Percentiles rank a stretch among this genome's conserved stretches.
These are phyloP conservation scores for Drosophila barbarae DNA, from an alignment of 2,888 invertebrate genomes.

Conservation along the genomic window DNA sequence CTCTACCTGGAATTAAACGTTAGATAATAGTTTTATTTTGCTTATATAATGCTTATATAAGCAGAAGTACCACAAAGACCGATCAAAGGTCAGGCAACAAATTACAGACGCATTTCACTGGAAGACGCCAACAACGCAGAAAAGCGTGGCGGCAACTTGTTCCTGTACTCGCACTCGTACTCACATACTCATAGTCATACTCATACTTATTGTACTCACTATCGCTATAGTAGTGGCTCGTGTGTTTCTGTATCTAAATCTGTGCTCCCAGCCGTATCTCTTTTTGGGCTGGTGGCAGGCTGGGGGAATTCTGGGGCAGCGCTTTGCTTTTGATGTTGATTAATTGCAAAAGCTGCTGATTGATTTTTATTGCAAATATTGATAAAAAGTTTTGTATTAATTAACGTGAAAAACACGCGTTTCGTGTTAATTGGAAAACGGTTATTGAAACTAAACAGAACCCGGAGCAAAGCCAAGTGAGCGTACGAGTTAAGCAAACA, in stretches of 20 bases:
- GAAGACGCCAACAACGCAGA: conserved; percentile 53
- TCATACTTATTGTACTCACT: conserved; percentile 32
- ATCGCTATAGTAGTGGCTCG: conserved; percentile 7
- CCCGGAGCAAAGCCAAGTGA: conserved; percentile 48
- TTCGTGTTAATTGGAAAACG: conserved; percentile 73
- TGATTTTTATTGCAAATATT: conserved; percentile 77
- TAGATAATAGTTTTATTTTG: conserved; percentile 57
- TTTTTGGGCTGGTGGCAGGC: background rate
- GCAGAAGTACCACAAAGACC: conserved; percentile 24
- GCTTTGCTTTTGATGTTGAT: conserved; percentile 73
- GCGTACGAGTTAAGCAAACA: conserved; percentile 53
- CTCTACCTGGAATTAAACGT: conserved; percentile 28
- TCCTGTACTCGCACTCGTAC: conserved; percentile 19
- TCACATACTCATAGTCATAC: background rate
- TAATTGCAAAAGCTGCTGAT: conserved; percentile 74
- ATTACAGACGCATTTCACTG: conserved; percentile 58
- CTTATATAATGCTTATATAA: conserved; percentile 54
- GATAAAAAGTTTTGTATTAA: conserved; percentile 74
- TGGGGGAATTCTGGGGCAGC: conserved; percentile 27
- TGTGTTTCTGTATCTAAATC: conserved; percentile 28
- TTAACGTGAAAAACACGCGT: conserved; percentile 73
- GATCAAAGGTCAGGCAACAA: conserved; percentile 51
- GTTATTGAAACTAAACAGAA: conserved; percentile 74
- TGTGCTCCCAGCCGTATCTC: conserved; percentile 19
- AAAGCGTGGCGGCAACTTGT: conserved; percentile 69